Percentiles rank a stretch among this genome's conserved stretches.
Evolutionary conservation across 2,113 vertebrate genomes (phyloP).

Genomic region (Nycticebus coucang): DNA sequence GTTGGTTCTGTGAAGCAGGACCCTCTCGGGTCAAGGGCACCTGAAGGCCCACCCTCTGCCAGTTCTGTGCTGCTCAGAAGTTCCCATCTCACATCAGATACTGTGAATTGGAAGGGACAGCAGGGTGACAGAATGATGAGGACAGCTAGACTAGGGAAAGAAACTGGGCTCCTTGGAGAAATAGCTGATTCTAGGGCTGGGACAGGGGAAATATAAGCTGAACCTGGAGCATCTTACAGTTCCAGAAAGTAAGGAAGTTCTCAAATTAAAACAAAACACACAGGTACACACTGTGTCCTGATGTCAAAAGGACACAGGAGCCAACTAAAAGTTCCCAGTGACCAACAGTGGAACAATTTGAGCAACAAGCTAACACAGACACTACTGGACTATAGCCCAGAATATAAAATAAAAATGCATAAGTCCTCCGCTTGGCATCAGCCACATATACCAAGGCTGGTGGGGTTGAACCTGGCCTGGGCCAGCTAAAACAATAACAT

Average conservation of each 20-base stretch:
- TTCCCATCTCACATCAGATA: no score
- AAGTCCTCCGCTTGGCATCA: not conserved
- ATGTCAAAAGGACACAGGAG: not conserved
- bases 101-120: not conserved
- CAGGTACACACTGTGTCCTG: not conserved
- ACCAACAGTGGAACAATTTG: not conserved
- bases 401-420: not conserved
- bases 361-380: not conserved
- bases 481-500: no score
- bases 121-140: not conserved
- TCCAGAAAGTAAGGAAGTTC: not conserved
- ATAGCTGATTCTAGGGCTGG: not conserved
- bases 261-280: not conserved
- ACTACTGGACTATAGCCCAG: not conserved
- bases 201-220: not conserved
- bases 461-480: no score
- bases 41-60: not conserved
- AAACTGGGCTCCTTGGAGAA: not conserved
- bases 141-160: not conserved
- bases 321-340: not conserved
- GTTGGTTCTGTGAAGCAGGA: not conserved
- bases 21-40: not conserved
- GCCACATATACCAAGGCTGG: no score
- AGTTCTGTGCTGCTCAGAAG: not conserved
- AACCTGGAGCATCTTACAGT: not conserved